These are phyloP conservation scores for Manis crassicaudata DNA, from an alignment of 2,797 vertebrate species.

Conservation along the genomic window DNA sequence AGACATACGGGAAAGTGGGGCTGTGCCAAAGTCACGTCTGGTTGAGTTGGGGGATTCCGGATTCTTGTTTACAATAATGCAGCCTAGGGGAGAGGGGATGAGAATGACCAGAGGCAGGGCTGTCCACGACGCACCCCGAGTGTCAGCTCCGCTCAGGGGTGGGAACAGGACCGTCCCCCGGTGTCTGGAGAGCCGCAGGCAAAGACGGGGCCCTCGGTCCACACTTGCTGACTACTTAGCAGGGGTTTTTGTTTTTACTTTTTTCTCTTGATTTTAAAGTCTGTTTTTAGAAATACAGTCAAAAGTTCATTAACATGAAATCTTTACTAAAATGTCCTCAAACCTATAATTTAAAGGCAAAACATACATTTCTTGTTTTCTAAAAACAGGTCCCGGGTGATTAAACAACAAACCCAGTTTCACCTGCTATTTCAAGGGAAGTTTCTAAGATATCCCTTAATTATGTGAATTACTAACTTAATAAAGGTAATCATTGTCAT, in stretches of 20 bases:
- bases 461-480: conserved; percentile 21
- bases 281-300: conserved; percentile 55
- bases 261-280: conserved; percentile 48
- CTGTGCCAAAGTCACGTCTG: background rate
- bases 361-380: conserved; percentile 11
- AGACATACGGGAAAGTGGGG: background rate
- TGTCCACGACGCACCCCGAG: background rate
- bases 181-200: background rate
- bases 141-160: background rate
- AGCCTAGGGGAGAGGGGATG: background rate
- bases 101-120: background rate
- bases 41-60: background rate
- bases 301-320: conserved; percentile 44
- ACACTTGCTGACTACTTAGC: background rate
- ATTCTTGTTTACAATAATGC: background rate
- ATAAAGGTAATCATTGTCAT: background rate
- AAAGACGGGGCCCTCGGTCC: background rate
- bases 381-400: conserved; percentile 12
- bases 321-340: conserved; percentile 22
- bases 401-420: conserved; percentile 36
- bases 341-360: conserved; percentile 43
- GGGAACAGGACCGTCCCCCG: background rate
- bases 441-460: conserved; percentile 49
- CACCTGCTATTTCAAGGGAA: background rate
- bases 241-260: background rate